Conservation (phyloP, 2,888 invertebrate species). For the Onchidella celtica region DNA sequence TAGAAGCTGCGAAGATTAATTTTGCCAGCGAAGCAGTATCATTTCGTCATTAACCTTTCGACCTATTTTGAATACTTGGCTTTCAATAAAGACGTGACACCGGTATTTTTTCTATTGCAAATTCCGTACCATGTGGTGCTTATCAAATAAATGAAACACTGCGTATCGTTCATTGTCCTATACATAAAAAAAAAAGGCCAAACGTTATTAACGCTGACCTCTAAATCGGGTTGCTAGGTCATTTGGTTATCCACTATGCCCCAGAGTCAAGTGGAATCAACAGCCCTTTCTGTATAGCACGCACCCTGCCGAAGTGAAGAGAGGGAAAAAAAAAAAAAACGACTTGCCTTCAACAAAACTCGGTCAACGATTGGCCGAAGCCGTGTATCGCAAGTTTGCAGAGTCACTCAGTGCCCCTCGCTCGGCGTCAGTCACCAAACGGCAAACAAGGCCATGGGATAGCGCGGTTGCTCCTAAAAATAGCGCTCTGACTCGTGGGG, state of each 20-base stretch:
- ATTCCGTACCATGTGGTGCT: too few relatives aligned
- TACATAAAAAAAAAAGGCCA: too few relatives aligned
- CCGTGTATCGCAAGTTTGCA: neutral
- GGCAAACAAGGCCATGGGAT: slow-evolving; percentile 12
- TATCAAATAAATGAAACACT: too few relatives aligned
- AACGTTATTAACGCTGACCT: slow-evolving; percentile 5
- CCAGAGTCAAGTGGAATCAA: slow-evolving; percentile 15
- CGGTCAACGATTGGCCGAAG: slow-evolving; percentile 33
- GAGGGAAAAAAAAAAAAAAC: neutral
- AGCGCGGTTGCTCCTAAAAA: slow-evolving; percentile 20
- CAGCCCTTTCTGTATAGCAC: neutral
- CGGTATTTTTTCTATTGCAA: too few relatives aligned
- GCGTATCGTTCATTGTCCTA: too few relatives aligned
- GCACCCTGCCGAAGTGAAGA: neutral
- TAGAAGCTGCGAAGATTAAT: too few relatives aligned
- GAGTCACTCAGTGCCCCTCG: slow-evolving; percentile 32
- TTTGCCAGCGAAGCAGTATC: too few relatives aligned
- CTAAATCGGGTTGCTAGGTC: slow-evolving; percentile 28
- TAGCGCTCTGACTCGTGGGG: slow-evolving; percentile 20
- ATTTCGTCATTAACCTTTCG: too few relatives aligned
- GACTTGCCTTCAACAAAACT: slow-evolving; percentile 2
- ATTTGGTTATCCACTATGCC: neutral
- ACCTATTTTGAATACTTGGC: too few relatives aligned
- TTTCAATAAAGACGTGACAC: too few relatives aligned
- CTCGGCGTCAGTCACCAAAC: neutral